Base-by-base conservation (phyloP, 1,140 invertebrate genomes). In the Lordiphosa clarofinis region DNA sequence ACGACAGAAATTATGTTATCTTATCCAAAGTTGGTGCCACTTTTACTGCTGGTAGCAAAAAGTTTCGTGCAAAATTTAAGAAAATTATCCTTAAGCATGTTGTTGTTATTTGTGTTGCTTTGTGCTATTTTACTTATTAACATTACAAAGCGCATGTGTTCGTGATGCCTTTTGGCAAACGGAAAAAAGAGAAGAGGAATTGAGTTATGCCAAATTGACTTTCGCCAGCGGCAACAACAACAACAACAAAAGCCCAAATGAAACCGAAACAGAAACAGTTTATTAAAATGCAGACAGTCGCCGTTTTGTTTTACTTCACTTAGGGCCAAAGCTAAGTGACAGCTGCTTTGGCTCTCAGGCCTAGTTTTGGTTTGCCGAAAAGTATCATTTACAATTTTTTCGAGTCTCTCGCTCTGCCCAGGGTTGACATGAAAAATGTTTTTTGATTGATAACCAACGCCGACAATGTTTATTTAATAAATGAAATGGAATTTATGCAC, bases 1-100 rank as follows among this genome's bases (percentile, higher is more conserved):
- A 82, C 76, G 76, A 84, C 76, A 82, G 76, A 82, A 82, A 82
- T 82, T 82, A 82, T 82, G 73, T 82, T 84, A 82, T 82, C 78
- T 82, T 82, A 82, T 76, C 78, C 24, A 44, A 72, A 82, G 78
- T 82, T 82, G 67, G 68, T 62, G 73, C 58, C 68, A 78, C 76
- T 84, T 67, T 78, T 72, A 35, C 72, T 64, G 31, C 36, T 58
- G 39, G 47, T 64, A 47, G 24, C 15, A 43, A 56, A 69, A 64
- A 60, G 68, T 68, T 68, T 21, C 11, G 19, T 53, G 38, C 11
- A 56, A 62, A 76, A 84, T 82, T 82, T 65, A 73, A 82, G 64
- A 63, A 78, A 73, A 84, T 84, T 84, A 70, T 78, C 55, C 69
- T 73, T 46, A 72, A 84, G 63, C 56, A 46, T 54, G 33, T 54